These are phyloP conservation scores for Microchrysa polita DNA, from an alignment of 2,888 invertebrate genomes.

Conservation along the genomic window DNA sequence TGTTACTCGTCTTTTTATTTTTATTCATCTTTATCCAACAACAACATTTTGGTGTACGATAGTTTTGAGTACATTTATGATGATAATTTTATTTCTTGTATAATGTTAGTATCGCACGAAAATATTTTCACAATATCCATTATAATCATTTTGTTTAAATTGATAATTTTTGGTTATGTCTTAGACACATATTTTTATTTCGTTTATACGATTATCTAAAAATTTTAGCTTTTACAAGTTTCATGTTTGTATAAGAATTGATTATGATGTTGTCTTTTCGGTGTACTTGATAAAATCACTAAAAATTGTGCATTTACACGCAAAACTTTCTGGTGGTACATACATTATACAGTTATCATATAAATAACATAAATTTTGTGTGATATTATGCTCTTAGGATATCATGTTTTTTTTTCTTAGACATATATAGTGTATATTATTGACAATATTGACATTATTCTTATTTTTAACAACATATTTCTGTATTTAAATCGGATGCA, in stretches of 20 bases:
- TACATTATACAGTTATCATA: no score
- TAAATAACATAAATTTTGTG: background rate
- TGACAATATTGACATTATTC: background rate
- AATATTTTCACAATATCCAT: slow-evolving; percentile 13
- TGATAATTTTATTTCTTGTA: background rate
- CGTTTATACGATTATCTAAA: background rate
- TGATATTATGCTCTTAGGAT: background rate
- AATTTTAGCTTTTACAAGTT: background rate
- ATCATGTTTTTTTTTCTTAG: background rate
- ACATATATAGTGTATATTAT: background rate
- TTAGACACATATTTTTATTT: background rate
- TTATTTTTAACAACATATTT: background rate
- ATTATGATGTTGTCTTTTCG: background rate
- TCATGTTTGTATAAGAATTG: no score
- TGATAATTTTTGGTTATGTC: background rate
- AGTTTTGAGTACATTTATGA: slow-evolving; percentile 14
- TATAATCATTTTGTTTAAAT: background rate
- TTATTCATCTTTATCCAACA: slow-evolving; percentile 22
- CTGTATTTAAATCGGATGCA: no score
- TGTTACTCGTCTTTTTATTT: slow-evolving; percentile 4
- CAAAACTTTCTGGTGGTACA: background rate
- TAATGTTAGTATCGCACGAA: slow-evolving; percentile 29
- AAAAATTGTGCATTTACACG: slow-evolving; percentile 22
- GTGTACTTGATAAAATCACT: slow-evolving; percentile 11
- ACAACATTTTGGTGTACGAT: background rate